These are phyloP conservation scores for Catocala fraxini DNA, from an alignment of 2,888 invertebrate species.

Conservation along the genomic window DNA sequence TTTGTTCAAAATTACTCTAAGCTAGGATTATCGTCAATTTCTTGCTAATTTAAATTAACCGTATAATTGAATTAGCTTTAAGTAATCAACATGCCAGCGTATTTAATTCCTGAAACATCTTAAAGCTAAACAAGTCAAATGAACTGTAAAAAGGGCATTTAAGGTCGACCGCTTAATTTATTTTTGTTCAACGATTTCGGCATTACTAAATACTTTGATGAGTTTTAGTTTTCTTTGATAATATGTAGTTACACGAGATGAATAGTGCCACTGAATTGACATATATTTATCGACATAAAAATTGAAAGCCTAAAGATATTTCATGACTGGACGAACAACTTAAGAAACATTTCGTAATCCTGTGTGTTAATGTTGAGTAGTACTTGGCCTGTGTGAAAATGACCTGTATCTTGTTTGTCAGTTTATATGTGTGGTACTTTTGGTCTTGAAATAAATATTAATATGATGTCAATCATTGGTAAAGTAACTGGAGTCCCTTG, in stretches of 20 bases:
- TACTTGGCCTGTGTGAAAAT: too few relatives aligned
- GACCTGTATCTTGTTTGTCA: too few relatives aligned
- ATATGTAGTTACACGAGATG: too few relatives aligned
- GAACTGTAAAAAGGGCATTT: background rate
- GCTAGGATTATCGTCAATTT: slow-evolving; percentile 1
- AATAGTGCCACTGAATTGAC: too few relatives aligned
- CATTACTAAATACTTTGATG: background rate
- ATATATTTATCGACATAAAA: too few relatives aligned
- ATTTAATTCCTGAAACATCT: slow-evolving; percentile 7
- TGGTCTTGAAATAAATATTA: background rate
- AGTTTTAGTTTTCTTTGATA: too few relatives aligned
- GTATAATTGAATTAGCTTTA: background rate
- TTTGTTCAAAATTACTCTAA: background rate
- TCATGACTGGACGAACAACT: too few relatives aligned
- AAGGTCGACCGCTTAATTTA: slow-evolving; percentile 1
- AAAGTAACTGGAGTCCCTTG: slow-evolving; percentile 1
- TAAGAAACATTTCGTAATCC: too few relatives aligned
- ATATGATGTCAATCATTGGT: background rate
- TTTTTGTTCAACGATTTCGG: background rate
- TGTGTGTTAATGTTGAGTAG: too few relatives aligned
- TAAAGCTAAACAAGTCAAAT: slow-evolving; percentile 3
- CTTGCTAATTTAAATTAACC: background rate
- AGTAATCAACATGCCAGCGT: slow-evolving; percentile 4
- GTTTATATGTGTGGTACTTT: too few relatives aligned
- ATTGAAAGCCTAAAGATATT: too few relatives aligned